These are phyloP conservation scores for Nannoperca australis DNA, from an alignment of 2,797 vertebrate species.

Conservation along the genomic window DNA sequence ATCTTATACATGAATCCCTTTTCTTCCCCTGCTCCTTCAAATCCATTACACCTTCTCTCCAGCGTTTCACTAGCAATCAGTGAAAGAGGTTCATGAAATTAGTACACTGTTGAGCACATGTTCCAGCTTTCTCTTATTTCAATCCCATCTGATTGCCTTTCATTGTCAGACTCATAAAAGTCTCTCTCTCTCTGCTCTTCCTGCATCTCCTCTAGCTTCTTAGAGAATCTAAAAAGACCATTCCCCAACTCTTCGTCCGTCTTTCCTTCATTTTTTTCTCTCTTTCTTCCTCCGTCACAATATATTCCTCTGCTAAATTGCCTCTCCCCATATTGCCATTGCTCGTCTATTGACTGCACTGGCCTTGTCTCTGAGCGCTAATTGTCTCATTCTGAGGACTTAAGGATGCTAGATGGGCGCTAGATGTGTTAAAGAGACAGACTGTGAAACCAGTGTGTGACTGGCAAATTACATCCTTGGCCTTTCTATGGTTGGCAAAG, in stretches of 20 bases:
- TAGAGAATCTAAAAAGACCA: slow-evolving; percentile 62
- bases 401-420: slow-evolving; percentile 77
- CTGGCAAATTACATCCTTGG: slow-evolving; percentile 83
- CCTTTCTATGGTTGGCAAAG: slow-evolving; percentile 81
- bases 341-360: slow-evolving; percentile 70
- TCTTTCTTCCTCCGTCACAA: slow-evolving; percentile 56
- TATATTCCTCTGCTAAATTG: slow-evolving; percentile 67
- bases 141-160: slow-evolving; percentile 71
- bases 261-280: slow-evolving; percentile 56
- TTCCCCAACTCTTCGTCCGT: slow-evolving; percentile 58
- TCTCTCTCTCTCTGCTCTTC: slow-evolving; percentile 47
- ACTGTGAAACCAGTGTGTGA: slow-evolving; percentile 77
- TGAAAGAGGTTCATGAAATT: slow-evolving; percentile 71
- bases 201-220: slow-evolving; percentile 55
- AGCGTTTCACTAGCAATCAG: slow-evolving; percentile 55
- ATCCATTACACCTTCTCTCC: slow-evolving; percentile 37
- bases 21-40: slow-evolving; percentile 30
- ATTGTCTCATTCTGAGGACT: slow-evolving; percentile 81
- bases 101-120: slow-evolving; percentile 69
- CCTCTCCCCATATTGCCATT: slow-evolving; percentile 64
- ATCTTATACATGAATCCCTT: slow-evolving; percentile 22
- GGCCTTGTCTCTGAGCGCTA: slow-evolving; percentile 79
- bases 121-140: slow-evolving; percentile 65
- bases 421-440: slow-evolving; percentile 78
- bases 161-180: slow-evolving; percentile 74